These are phyloP conservation scores for Cirrhinus molitorella DNA, from an alignment of 2,797 vertebrate genomes.

Conservation along the genomic window DNA sequence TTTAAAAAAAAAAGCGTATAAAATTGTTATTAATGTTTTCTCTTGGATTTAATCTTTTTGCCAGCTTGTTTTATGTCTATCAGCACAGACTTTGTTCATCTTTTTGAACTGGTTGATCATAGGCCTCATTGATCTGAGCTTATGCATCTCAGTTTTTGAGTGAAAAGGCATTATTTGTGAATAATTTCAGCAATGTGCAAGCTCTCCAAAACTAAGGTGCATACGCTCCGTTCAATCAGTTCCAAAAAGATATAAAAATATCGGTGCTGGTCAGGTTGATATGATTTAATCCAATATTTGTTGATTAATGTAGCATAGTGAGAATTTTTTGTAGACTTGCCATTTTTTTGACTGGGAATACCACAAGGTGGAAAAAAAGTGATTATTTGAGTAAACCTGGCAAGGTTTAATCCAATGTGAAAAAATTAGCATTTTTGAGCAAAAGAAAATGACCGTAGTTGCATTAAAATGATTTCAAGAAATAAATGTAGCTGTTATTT, in stretches of 20 bases:
- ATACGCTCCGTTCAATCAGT: not conserved
- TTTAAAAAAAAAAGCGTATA: not conserved
- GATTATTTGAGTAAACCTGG: not conserved
- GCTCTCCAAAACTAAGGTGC: not conserved
- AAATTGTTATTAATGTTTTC: not conserved
- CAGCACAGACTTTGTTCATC: not conserved
- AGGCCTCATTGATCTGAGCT: not conserved
- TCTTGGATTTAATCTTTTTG: not conserved
- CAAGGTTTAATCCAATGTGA: not conserved
- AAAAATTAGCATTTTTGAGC: not conserved
- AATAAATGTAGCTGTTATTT: no score
- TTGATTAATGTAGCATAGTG: not conserved
- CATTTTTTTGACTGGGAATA: no score
- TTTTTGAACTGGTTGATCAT: not conserved
- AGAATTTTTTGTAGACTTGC: not conserved
- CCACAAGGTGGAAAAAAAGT: not conserved
- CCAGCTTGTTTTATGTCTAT: not conserved
- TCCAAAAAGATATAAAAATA: not conserved
- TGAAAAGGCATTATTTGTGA: not conserved
- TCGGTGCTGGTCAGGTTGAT: not conserved
- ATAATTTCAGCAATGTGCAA: no score
- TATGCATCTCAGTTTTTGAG: not conserved
- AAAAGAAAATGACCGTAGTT: not conserved
- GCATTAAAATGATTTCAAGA: no score
- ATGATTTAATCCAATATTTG: no score